phyloP scores from a whole-genome alignment of 1,140 invertebrate species.

The Brachionus paranguensis region DNA sequence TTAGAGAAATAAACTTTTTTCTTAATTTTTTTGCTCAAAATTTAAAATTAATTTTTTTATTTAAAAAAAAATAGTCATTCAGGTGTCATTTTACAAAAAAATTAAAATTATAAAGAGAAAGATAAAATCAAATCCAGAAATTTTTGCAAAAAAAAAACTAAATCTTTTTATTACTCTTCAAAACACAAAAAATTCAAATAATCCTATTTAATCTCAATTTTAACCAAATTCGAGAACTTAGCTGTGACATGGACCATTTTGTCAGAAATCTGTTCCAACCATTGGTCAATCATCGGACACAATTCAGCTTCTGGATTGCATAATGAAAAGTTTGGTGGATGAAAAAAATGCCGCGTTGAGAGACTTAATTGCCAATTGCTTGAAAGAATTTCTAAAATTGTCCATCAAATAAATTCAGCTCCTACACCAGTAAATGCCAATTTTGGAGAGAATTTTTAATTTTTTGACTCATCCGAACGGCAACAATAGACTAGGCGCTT shows the following conservation, averaged over 20 bases:
- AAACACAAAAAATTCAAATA: too few species aligned
- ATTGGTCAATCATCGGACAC: conserved; percentile 58
- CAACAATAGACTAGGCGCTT: conserved; percentile 63
- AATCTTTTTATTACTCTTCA: too few species aligned
- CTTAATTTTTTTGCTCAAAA: too few species aligned
- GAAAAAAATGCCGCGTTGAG: conserved; percentile 61
- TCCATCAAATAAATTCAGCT: conserved; percentile 58
- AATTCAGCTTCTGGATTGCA: conserved; percentile 59
- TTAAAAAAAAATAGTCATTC: too few species aligned
- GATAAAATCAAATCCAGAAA: too few species aligned
- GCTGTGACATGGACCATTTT: conserved; percentile 63
- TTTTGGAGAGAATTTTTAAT: conserved; percentile 62
- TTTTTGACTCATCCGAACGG: conserved; percentile 63
- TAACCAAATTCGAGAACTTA: too few species aligned
- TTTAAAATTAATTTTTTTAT: too few species aligned
- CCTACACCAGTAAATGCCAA: conserved; percentile 45
- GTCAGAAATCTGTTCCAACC: conserved; percentile 64
- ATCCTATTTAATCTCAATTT: too few species aligned
- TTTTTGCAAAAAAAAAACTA: too few species aligned
- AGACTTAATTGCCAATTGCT: conserved; percentile 64
- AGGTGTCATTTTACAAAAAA: too few species aligned
- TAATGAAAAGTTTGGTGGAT: conserved; percentile 64
- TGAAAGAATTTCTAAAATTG: conserved; percentile 65
- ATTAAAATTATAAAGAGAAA: too few species aligned
- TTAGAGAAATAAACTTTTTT: too few species aligned